Percentiles rank a stretch among this genome's conserved stretches.
These are phyloP conservation scores for Siniperca obscura DNA, from an alignment of 2,797 vertebrate genomes.

Conservation along the genomic window DNA sequence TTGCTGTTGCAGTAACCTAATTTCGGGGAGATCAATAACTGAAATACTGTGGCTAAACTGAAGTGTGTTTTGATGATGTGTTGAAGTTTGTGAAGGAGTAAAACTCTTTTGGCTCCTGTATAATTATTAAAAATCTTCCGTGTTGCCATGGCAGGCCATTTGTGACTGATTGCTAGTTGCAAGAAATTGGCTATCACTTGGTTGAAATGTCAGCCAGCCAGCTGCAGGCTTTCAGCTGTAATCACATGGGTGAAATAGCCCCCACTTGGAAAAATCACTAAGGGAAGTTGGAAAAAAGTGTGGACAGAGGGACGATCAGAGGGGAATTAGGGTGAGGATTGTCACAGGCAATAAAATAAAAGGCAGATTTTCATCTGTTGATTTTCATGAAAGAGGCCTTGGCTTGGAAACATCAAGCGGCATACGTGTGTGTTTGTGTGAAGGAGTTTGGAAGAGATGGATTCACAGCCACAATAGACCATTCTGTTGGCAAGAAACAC, in stretches of 20 bases:
- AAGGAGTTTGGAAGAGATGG: slow-evolving; percentile 12
- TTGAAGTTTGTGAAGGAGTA: not conserved
- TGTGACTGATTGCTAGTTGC: slow-evolving; percentile 21
- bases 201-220: slow-evolving; percentile 20
- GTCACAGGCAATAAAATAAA: slow-evolving; percentile 1
- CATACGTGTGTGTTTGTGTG: slow-evolving; percentile 6
- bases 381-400: not conserved
- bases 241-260: slow-evolving; percentile 28
- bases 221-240: slow-evolving; percentile 16
- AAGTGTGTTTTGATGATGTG: not conserved
- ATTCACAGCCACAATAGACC: slow-evolving; percentile 28
- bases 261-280: slow-evolving; percentile 9
- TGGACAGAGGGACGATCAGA: not conserved
- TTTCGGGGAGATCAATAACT: not conserved
- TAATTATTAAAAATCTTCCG: not conserved
- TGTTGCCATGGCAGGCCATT: not conserved
- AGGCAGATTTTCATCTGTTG: not conserved
- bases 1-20: not conserved
- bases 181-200: slow-evolving; percentile 23
- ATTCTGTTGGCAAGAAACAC: slow-evolving; percentile 23
- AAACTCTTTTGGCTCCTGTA: not conserved
- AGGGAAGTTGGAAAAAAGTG: too few relatives aligned
- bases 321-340: not conserved
- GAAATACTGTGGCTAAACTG: not conserved
- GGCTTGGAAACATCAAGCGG: not conserved